Evolutionary conservation across 2,113 vertebrate species (phyloP).

Genomic region (Daboia siamensis): DNA sequence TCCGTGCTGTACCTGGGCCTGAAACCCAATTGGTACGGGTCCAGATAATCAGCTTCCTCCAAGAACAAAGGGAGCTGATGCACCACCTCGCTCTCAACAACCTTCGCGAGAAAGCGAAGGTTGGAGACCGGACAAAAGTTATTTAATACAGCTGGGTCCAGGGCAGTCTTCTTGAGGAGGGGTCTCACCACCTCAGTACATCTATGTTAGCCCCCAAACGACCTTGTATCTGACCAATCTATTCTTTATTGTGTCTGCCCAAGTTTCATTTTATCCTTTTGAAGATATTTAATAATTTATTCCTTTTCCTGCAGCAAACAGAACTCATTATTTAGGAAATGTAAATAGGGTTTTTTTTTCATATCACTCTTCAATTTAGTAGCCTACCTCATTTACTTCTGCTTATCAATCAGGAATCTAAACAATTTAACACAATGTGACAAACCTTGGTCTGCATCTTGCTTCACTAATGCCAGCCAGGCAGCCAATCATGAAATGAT

Average conservation of each 20-base stretch:
- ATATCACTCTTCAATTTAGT: slow-evolving; percentile 75
- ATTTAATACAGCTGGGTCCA: too few relatives aligned
- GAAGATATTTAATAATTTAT: slow-evolving; percentile 64
- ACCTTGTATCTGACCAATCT: slow-evolving; percentile 6
- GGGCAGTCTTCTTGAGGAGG: too few relatives aligned
- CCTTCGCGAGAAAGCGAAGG: too few relatives aligned
- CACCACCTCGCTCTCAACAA: too few relatives aligned
- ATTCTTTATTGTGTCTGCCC: slow-evolving; percentile 12
- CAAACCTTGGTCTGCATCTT: slow-evolving; percentile 46
- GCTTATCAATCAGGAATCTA: slow-evolving; percentile 67
- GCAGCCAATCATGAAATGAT: slow-evolving; percentile 71
- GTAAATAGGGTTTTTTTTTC: slow-evolving; percentile 61
- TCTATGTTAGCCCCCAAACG: slow-evolving; percentile 28
- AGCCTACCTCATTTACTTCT: slow-evolving; percentile 57
- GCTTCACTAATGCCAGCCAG: slow-evolving; percentile 62
- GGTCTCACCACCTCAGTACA: too few relatives aligned
- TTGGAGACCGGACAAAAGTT: too few relatives aligned
- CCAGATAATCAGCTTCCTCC: too few relatives aligned
- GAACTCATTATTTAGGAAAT: slow-evolving; percentile 74
- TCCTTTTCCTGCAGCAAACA: slow-evolving; percentile 54
- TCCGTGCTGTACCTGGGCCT: too few relatives aligned
- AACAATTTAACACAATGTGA: slow-evolving; percentile 47
- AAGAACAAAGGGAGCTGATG: too few relatives aligned
- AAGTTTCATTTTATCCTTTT: slow-evolving; percentile 52
- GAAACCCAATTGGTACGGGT: too few relatives aligned